phyloP scores from a whole-genome alignment of 2,888 invertebrate genomes.

The Netelia inedita region DNA sequence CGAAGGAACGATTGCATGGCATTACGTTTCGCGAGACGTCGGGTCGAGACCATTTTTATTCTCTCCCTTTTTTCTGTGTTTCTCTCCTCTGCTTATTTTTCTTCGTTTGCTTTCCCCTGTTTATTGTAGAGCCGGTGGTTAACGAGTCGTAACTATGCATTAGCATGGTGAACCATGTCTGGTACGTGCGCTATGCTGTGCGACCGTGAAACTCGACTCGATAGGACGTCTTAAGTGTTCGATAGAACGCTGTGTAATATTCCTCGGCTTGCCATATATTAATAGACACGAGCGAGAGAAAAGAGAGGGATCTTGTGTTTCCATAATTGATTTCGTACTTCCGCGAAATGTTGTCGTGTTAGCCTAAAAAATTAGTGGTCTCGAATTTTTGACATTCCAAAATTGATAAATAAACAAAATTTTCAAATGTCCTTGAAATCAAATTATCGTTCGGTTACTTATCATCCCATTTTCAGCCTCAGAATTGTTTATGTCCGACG shows the following conservation, averaged over 20 bases:
- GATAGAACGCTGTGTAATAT: not conserved
- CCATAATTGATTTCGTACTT: slow-evolving; percentile 3
- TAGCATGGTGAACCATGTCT: slow-evolving; percentile 43
- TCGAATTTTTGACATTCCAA: too few relatives aligned
- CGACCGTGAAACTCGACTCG: slow-evolving; percentile 46
- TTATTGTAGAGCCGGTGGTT: slow-evolving; percentile 29
- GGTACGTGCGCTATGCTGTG: slow-evolving; percentile 3
- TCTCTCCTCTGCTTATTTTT: not conserved
- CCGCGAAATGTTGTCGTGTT: not conserved
- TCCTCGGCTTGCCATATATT: not conserved
- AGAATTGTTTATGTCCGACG: too few relatives aligned
- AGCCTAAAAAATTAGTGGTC: too few relatives aligned
- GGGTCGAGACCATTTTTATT: not conserved
- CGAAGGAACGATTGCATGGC: slow-evolving; percentile 4
- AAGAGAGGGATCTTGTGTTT: not conserved
- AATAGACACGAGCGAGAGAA: not conserved
- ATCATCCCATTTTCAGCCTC: not conserved
- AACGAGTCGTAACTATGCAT: slow-evolving; percentile 59
- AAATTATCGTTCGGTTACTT: slow-evolving; percentile 8
- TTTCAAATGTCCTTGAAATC: not conserved
- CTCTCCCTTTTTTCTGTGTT: slow-evolving; percentile 5
- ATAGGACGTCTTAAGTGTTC: slow-evolving; percentile 12
- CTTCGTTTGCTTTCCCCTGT: not conserved
- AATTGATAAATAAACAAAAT: too few relatives aligned
- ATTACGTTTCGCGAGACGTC: not conserved